Evolutionary conservation across 2,888 invertebrate genomes (phyloP), one percentile per base, ranked within the genome.

Genomic region (Polia nebulosa): DNA sequence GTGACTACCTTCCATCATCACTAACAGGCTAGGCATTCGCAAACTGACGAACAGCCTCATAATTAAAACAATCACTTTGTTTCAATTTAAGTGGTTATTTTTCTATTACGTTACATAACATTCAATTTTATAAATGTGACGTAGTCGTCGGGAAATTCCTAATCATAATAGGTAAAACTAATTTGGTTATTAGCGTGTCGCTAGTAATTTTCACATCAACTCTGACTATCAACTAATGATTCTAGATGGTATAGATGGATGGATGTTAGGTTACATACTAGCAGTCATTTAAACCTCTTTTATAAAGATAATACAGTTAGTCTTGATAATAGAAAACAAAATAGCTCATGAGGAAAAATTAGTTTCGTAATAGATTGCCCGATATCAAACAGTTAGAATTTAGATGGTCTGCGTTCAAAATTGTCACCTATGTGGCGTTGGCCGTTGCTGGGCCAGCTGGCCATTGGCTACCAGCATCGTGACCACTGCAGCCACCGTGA

Each of bases 401-500:
- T 66, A 63, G 58, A 32, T 41, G 34, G 25, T 6, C 45, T 47
- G 55, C 29, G 59, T 62, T 58, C 65, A 69, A 69, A 78, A 73
- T 22, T 75, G 69, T 73, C 81, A 78, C 73, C 71, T 78, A 70
- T 67, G 44, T 53, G 60, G 39, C 39, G 39, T n/a, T 41, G 39
- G 44, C 51, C 20, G 62, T 60, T 49, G 66, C 59, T 76, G 44
- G 59, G 52, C 45, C 51, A 60, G 61, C 62, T 57, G 61, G 59
- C 49, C 47, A 57, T 49, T 68, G 67, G 39, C 32, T 71, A 69
- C 55, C 53, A 73, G 75, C 64, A 82, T 87, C 90, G 90, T 91
- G 91, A 90, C 89, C 82, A 80, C 69, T 68, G 81, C 83, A 78
- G 81, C 64, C 71, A 84, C 83, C 90, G 89, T 89, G 86, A 85